These are phyloP conservation scores for Vultur gryphus DNA, from an alignment of 2,797 vertebrate species.

Conservation along the genomic window DNA sequence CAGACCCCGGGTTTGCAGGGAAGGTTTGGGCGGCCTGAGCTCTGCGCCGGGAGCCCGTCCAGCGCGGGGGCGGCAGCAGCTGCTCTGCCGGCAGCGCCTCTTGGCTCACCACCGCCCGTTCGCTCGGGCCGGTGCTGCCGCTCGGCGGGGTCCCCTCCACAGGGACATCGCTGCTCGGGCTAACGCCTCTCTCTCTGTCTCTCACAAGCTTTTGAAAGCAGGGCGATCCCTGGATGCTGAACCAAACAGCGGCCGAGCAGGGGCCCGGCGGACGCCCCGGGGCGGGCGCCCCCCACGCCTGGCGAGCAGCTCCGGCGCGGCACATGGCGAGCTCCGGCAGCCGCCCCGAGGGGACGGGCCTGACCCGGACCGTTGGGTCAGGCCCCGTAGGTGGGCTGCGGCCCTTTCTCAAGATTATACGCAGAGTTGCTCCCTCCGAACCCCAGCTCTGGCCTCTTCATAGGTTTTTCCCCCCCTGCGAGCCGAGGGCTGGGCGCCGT, in stretches of 20 bases:
- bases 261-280: background rate
- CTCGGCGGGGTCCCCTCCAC: background rate
- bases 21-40: background rate
- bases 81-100: background rate
- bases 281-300: background rate
- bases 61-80: background rate
- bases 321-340: background rate
- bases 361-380: background rate
- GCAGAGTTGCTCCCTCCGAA: conserved; percentile 72
- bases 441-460: conserved; percentile 76
- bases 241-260: conserved; percentile 23
- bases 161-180: rapidly evolving
- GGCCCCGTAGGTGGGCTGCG: background rate
- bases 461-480: conserved; percentile 82
- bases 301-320: conserved; percentile 29
- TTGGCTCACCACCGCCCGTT: background rate
- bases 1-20: background rate
- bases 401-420: conserved; percentile 78
- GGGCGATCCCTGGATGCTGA: conserved; percentile 67
- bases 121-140: rapidly evolving
- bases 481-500: conserved; percentile 70
- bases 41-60: background rate
- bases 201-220: conserved; percentile 68
- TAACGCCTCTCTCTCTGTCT: conserved; percentile 3
- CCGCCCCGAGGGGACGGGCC: conserved; percentile 7